These are phyloP conservation scores for Julus scanicus DNA, from an alignment of 2,888 invertebrate genomes.

Conservation along the genomic window DNA sequence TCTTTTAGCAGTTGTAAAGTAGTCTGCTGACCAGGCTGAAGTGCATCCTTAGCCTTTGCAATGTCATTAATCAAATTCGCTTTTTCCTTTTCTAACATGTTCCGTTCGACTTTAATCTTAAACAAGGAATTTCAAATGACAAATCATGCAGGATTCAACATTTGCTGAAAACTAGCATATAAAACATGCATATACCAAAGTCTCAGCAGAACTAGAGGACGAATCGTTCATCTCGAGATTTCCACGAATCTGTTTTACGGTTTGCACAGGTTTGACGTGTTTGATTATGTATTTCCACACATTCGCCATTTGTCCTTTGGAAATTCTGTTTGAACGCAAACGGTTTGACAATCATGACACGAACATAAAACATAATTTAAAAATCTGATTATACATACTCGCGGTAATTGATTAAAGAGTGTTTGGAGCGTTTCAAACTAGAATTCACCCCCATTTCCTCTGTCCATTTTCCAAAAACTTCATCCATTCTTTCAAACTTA, in stretches of 20 bases:
- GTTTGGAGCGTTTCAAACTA: neutral
- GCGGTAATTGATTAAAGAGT: neutral
- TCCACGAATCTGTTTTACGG: neutral
- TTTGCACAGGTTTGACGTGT: constrained; percentile 10
- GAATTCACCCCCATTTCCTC: constrained; percentile 14
- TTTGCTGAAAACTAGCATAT: no score
- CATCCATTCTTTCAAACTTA: neutral
- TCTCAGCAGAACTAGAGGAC: neutral
- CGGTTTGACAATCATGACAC: neutral
- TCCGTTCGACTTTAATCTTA: neutral
- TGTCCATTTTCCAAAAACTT: neutral
- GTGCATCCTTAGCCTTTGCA: neutral
- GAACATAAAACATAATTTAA: neutral
- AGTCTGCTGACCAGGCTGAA: neutral
- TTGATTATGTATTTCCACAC: neutral
- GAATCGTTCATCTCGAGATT: neutral
- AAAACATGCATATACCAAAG: no score
- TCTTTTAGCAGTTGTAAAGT: neutral
- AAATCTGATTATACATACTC: neutral
- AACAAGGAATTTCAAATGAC: neutral
- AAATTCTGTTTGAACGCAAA: neutral
- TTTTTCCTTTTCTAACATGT: constrained; percentile 14
- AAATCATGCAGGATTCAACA: no score
- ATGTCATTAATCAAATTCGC: neutral
- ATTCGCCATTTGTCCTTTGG: neutral